Evolutionary conservation across 1,140 invertebrate genomes (phyloP).

Genomic region (Akabosia matsudoensis): DNA sequence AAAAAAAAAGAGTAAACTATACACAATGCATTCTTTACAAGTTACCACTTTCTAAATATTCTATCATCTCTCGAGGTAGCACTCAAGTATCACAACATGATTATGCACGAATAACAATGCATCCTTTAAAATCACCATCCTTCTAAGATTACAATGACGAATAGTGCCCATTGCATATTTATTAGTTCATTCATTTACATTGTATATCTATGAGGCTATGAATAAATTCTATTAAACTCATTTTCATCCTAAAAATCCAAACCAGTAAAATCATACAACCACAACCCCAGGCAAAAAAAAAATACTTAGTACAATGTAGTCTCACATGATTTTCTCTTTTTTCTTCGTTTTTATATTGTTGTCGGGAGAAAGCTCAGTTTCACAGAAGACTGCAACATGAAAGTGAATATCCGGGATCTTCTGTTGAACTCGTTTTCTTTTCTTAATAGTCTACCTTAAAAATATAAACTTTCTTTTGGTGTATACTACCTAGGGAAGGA

Average conservation of each 20-base stretch:
- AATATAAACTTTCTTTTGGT: too few species aligned
- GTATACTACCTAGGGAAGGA: too few species aligned
- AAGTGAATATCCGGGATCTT: slow-evolving; percentile 7
- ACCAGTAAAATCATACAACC: neutral
- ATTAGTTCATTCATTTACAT: neutral
- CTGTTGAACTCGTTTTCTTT: too few species aligned
- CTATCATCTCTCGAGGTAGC: neutral
- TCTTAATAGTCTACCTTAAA: too few species aligned
- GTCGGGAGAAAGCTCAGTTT: neutral
- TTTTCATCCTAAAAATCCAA: neutral
- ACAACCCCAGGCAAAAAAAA: neutral
- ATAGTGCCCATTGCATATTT: neutral
- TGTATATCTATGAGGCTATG: neutral
- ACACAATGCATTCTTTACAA: too few species aligned
- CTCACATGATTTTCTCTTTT: too few species aligned
- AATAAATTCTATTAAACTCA: neutral
- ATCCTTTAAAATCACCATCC: neutral
- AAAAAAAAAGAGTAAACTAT: neutral
- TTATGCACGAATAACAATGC: too few species aligned
- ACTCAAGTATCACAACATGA: too few species aligned
- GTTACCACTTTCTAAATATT: neutral
- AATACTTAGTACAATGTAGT: neutral
- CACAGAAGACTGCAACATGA: neutral
- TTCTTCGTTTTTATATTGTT: too few species aligned
- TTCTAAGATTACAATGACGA: neutral